These are phyloP conservation scores for Byasa hedistus DNA, from an alignment of 2,888 invertebrate species.

Conservation along the genomic window DNA sequence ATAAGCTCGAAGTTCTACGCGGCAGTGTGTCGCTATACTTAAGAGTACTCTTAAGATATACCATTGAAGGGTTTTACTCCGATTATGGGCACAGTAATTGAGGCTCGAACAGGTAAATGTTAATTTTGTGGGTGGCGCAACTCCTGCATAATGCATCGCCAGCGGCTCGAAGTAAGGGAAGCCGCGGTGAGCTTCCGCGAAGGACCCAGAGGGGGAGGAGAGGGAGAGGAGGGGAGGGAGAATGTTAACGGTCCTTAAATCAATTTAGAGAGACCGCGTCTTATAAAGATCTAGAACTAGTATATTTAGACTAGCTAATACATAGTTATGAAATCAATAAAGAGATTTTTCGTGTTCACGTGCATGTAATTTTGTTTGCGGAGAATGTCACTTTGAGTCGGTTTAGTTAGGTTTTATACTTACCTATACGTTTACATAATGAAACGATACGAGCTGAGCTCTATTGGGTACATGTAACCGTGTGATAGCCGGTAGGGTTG, in stretches of 20 bases:
- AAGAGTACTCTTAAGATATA: constrained; percentile 51
- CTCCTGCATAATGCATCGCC: constrained; percentile 50
- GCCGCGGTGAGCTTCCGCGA: constrained; percentile 28
- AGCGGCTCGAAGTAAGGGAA: constrained; percentile 32
- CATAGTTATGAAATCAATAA: too few species aligned
- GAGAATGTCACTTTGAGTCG: too few species aligned
- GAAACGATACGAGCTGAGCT: too few species aligned
- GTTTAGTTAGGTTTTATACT: too few species aligned
- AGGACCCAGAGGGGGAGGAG: constrained; percentile 10
- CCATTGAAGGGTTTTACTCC: constrained; percentile 52
- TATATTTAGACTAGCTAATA: too few species aligned
- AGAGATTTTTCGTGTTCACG: too few species aligned
- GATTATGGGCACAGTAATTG: constrained; percentile 56
- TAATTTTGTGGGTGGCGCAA: constrained; percentile 50
- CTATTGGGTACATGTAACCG: too few species aligned
- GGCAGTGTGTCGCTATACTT: constrained; percentile 37
- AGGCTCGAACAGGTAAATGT: constrained; percentile 51
- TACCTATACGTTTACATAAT: too few species aligned
- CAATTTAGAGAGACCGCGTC: constrained; percentile 11
- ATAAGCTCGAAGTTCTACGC: not conserved
- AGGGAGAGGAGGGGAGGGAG: not conserved
- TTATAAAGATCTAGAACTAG: not conserved
- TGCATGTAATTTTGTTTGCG: too few species aligned
- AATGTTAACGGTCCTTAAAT: constrained; percentile 15
- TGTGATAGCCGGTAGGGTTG: too few species aligned